Base-by-base conservation (phyloP, 1,140 invertebrate genomes). In the Penaeus japonicus region DNA sequence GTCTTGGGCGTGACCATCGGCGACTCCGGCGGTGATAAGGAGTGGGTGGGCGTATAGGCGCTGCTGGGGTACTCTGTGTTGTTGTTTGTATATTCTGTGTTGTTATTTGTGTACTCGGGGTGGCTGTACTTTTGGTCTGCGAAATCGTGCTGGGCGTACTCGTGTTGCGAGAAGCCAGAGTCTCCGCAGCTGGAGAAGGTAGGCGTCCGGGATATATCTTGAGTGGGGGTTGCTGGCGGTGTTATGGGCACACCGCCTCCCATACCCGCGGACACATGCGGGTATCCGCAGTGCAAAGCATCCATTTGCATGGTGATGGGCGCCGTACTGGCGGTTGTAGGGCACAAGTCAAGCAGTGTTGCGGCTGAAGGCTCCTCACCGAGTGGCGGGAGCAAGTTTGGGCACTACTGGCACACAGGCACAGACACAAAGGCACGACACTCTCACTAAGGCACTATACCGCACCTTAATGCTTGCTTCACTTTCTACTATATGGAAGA, bases 141-240 rank as follows among this genome's bases (percentile, higher is more conserved):
- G 62, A 77, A 89, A 54, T 82, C 78, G 27, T 35, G 39, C 53
- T 70, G 75, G 30, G 83, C 35, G 62, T 77, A 89, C 22, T 85
- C 83, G 22, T 85, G 84, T 17, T 73, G 59, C 35, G 59, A 30
- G 75, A 57, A 89, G 47, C 81, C 54, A 0, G 87, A 18, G 27
- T 88, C 65, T 4, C 53, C 24, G 30, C 82, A 85, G 30, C 59
- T 78, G 30, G 89, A 86, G 80, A 85, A 83, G 3, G 70, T 89
- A 62, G 84, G 89, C 35, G 84, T 86, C 32, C 80, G 78, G 47
- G 87, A 82, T 81, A 88, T 88, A 18, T 88, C 87, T 59, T 88
- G 87, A 47, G 87, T 88, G 79, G 89, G 89, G 54, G 89, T 85
- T 12, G 89, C 89, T 59, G 89, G 89, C 62, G 89, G 89, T 10